phyloP scores from a whole-genome alignment of 2,797 vertebrate genomes.

The Euphonia xanthogaster region DNA sequence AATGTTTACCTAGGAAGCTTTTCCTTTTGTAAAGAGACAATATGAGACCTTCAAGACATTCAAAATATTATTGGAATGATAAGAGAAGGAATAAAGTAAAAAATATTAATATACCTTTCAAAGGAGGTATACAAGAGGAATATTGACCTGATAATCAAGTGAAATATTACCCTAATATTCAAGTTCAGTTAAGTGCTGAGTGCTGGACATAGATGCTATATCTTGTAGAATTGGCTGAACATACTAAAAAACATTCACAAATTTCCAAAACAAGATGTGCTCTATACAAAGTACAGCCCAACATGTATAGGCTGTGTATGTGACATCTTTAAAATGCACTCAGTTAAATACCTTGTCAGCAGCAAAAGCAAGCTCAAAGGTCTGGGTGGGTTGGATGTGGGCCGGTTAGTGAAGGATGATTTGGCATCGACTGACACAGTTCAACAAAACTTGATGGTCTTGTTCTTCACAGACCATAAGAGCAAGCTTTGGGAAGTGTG shows the following conservation, averaged over 20 bases:
- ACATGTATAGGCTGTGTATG: background rate
- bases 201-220: background rate
- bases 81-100: background rate
- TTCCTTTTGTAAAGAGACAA: background rate
- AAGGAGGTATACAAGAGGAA: background rate
- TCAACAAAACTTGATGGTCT: background rate
- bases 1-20: background rate
- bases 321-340: background rate
- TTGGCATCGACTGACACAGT: accelerated
- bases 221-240: background rate
- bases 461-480: background rate
- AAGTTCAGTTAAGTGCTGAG: background rate
- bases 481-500: background rate
- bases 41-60: background rate
- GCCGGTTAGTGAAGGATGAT: background rate
- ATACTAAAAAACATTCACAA: background rate
- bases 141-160: background rate
- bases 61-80: background rate
- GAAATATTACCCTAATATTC: background rate
- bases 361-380: background rate
- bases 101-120: background rate
- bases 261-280: background rate
- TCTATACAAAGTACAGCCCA: background rate
- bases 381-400: background rate
- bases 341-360: background rate